phyloP scores from a whole-genome alignment of 2,113 vertebrate genomes.

The Cryptotis parvus region DNA sequence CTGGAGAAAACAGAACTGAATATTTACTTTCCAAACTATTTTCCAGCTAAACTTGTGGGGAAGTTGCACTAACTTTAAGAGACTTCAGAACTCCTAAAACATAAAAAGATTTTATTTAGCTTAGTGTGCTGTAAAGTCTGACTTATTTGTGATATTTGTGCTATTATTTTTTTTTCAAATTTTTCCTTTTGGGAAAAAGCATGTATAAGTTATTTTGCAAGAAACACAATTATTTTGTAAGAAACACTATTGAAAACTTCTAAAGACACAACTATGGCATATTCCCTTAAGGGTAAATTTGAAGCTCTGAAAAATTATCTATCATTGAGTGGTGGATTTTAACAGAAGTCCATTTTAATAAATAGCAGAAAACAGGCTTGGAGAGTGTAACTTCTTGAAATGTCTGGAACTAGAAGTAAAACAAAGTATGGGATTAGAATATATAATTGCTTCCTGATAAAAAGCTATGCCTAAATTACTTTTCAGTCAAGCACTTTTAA shows the following conservation, averaged over 20 bases:
- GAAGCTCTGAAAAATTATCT: not conserved
- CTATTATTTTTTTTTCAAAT: not conserved
- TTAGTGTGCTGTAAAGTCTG: slow-evolving; percentile 48
- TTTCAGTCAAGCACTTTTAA: slow-evolving; percentile 29
- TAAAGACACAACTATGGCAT: not conserved
- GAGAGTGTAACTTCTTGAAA: slow-evolving; percentile 42
- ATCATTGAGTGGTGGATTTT: not conserved
- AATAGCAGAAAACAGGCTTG: slow-evolving; percentile 43
- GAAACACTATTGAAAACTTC: not conserved
- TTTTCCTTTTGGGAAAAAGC: not conserved
- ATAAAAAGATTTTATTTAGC: slow-evolving; percentile 71
- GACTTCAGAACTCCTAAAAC: slow-evolving; percentile 59
- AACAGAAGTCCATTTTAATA: slow-evolving; percentile 56
- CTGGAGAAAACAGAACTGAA: slow-evolving; percentile 90
- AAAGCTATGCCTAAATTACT: not conserved
- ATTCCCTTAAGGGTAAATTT: not conserved
- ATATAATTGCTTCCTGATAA: not conserved
- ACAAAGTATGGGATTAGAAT: not conserved
- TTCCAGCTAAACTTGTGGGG: slow-evolving; percentile 75
- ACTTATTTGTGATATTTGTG: not conserved
- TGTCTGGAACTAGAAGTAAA: slow-evolving; percentile 34
- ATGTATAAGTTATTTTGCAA: not conserved
- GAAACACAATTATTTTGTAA: not conserved
- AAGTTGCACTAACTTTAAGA: slow-evolving; percentile 45
- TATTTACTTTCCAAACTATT: slow-evolving; percentile 83